Evolutionary conservation across 1,140 invertebrate species (phyloP).

Genomic region (Dufourea novaeangliae): DNA sequence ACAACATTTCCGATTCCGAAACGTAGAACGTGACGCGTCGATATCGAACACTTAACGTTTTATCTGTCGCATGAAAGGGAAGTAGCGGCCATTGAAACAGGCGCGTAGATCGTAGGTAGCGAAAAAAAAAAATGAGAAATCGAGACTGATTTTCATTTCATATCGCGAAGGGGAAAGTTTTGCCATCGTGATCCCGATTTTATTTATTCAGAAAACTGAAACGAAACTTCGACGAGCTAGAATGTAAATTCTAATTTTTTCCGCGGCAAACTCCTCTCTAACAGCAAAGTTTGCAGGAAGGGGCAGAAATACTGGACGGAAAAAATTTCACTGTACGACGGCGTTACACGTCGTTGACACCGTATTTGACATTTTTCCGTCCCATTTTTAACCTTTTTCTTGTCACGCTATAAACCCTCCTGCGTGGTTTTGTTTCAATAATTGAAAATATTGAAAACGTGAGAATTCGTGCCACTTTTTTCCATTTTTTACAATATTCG

Average conservation of each 20-base stretch:
- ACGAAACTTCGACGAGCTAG: constrained; percentile 10
- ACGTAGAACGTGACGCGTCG: background rate
- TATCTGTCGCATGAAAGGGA: background rate
- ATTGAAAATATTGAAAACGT: background rate
- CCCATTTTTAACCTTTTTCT: background rate
- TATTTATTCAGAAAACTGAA: constrained; percentile 21
- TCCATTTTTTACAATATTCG: background rate
- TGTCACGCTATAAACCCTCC: background rate
- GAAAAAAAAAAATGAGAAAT: background rate
- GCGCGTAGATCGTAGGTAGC: background rate
- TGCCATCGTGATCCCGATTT: background rate
- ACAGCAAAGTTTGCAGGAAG: background rate
- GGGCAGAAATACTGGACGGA: background rate
- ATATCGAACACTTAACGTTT: background rate
- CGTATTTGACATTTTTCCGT: background rate
- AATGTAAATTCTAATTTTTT: constrained; percentile 26
- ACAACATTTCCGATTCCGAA: background rate
- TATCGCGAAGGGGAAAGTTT: background rate
- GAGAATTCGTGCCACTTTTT: background rate
- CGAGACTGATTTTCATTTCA: background rate
- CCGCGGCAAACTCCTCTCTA: background rate
- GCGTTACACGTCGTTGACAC: background rate
- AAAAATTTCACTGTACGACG: background rate
- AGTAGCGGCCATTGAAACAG: too few species aligned
- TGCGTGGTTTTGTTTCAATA: background rate